Percentiles rank a stretch among this genome's conserved stretches.
Conservation (phyloP, 2,113 vertebrate genomes). For the Hemichromis elongatus region DNA sequence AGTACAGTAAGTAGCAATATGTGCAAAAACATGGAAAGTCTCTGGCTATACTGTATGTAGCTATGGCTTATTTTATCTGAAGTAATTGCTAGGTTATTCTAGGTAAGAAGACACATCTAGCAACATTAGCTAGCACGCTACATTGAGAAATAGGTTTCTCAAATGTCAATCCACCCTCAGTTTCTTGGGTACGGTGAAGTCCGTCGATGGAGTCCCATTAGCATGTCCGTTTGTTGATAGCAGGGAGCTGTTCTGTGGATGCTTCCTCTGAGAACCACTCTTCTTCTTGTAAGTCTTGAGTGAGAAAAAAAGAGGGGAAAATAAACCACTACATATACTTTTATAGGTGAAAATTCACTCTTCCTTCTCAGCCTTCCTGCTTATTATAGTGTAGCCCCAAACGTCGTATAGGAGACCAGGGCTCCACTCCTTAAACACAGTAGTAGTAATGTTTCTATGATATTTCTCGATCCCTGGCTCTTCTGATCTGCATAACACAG, state of each 20-base stretch:
- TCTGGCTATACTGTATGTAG: constrained; percentile 27
- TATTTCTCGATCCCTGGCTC: not conserved
- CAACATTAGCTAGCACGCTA: constrained; percentile 42
- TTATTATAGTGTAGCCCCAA: not conserved
- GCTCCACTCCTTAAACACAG: not conserved
- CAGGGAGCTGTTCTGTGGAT: constrained; percentile 79
- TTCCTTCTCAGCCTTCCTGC: not conserved
- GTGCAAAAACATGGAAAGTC: constrained; percentile 48
- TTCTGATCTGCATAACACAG: not conserved
- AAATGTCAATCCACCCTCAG: constrained; percentile 82
- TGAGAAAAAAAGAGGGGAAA: not conserved
- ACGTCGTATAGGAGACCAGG: not conserved
- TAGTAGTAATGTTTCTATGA: not conserved
- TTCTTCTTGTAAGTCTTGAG: constrained; percentile 91
- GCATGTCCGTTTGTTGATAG: constrained; percentile 79
- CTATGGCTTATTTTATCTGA: constrained; percentile 50
- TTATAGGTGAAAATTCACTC: not conserved
- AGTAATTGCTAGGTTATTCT: constrained; percentile 46
- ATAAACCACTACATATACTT: not conserved
- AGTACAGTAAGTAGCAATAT: constrained; percentile 49
- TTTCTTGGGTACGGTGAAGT: constrained; percentile 78
- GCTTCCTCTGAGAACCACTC: constrained; percentile 76
- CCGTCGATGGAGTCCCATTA: constrained; percentile 75
- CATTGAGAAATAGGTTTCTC: constrained; percentile 1
- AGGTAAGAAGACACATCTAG: constrained; percentile 25